Evolutionary conservation across 2,797 vertebrate genomes (phyloP), one percentile per base, ranked within the genome.

Genomic region (Pseudopleuronectes americanus): DNA sequence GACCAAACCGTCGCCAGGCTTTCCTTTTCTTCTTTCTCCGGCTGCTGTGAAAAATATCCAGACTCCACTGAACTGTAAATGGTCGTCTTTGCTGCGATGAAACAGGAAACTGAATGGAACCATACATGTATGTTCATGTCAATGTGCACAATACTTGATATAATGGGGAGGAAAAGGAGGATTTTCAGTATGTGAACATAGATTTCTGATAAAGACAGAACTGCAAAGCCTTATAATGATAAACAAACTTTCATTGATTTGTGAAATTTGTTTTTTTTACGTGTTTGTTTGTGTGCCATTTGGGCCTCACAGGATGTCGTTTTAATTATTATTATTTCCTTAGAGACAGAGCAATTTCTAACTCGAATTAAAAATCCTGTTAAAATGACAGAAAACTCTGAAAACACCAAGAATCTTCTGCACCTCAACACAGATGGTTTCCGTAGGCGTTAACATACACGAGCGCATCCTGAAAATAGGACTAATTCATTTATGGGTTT

Each of bases 401-500:
- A 65, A 78, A 71, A 78, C 22, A 10, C 26, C 62, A 45, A 47
- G 64, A 16, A 59, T 70, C 57, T 7, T 23, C 19, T 31, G 54
- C 52, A 24, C 62, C 57, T 68, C 36, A 55, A 78, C 68, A 68
- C 72, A 81, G 70, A 71, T 65, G 66, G 62, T 45, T 12, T 48
- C 76, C 14, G 57, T 22, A 64, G 81, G 84, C 62, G 8, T 71
- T 21, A 38, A 61, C 69, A 76, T 41, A 54, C 61, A 59, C 57
- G 4, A 61, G 76, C 74, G 74, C 73, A 70, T 84, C 76, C 81
- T 65, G 68, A 87, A 85, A 84, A 85, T 84, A 73, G 73, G 74
- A 83, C 74, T 93, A 93, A 94, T 94, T 94, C 89, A 83, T 89
- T 85, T 81, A 90, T 90, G 78, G 92, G 90, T 90, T 91, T 91